phyloP scores from a whole-genome alignment of 1,140 invertebrate genomes.

The Papilio aristodemus region DNA sequence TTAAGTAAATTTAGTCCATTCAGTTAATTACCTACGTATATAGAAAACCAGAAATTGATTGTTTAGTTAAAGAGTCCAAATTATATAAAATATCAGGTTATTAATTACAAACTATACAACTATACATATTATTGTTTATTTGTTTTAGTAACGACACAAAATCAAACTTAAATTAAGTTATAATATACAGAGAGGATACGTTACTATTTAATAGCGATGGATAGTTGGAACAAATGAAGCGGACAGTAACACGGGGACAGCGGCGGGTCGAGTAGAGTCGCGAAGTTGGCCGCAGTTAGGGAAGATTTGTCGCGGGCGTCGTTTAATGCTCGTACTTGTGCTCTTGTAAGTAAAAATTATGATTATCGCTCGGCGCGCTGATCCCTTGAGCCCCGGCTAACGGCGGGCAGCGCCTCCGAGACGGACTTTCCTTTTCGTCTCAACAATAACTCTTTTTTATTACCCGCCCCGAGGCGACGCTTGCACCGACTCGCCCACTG shows the following conservation, averaged over 20 bases:
- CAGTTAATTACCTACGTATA: no score
- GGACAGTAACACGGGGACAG: conserved; percentile 4
- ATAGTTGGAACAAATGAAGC: conserved; percentile 9
- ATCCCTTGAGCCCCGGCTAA: conserved; percentile 78
- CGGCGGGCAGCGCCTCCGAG: conserved; percentile 55
- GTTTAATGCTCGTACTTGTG: conserved; percentile 66
- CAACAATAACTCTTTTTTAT: conserved; percentile 80
- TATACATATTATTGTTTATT: no score
- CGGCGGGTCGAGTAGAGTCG: conserved; percentile 58
- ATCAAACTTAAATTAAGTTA: background rate
- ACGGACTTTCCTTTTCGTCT: conserved; percentile 77
- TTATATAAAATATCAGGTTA: no score
- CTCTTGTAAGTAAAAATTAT: conserved; percentile 80
- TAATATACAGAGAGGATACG: background rate
- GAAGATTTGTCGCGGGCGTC: conserved; percentile 72
- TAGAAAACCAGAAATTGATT: no score
- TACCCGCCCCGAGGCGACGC: conserved; percentile 49
- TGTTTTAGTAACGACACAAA: background rate
- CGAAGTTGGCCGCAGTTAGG: conserved; percentile 73
- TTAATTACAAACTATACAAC: no score
- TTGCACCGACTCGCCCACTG: conserved; percentile 64
- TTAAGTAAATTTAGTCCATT: no score
- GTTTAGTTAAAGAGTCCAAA: no score
- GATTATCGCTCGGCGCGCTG: conserved; percentile 75
- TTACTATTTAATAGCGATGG: background rate